A percentile compares a stretch with the other conserved stretches of the same genome.
phyloP scores from a whole-genome alignment of 2,797 vertebrate species.

The Aulostomus chinensis region DNA sequence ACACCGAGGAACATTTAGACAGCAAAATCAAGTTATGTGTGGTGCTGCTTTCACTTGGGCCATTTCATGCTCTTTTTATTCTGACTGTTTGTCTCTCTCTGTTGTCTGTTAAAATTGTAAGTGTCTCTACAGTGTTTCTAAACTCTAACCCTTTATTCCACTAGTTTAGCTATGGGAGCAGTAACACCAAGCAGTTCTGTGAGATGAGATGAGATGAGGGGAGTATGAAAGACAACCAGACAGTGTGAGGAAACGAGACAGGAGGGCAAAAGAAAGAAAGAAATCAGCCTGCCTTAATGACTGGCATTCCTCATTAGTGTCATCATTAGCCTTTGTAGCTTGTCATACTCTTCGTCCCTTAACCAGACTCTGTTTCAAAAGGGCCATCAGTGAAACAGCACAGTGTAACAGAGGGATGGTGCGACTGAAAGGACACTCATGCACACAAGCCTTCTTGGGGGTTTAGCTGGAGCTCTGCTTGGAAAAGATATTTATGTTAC shows the following conservation, averaged over 20 bases:
- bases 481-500: conserved; percentile 24
- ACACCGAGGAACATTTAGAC: conserved; percentile 35
- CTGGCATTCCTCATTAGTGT: conserved; percentile 60
- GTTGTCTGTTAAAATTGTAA: conserved; percentile 16
- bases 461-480: conserved; percentile 13
- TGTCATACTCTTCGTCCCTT: conserved; percentile 16
- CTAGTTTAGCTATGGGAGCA: background rate
- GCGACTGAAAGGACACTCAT: conserved; percentile 11
- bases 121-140: conserved; percentile 16
- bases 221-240: conserved; percentile 1
- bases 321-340: conserved; percentile 54
- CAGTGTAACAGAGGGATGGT: conserved; percentile 2
- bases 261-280: conserved; percentile 6
- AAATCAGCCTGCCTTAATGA: conserved; percentile 46
- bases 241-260: conserved; percentile 1
- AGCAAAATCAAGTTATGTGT: conserved; percentile 8
- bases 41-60: conserved; percentile 24
- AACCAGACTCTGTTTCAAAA: conserved; percentile 23
- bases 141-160: conserved; percentile 11
- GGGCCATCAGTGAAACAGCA: conserved; percentile 1
- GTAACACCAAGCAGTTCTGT: background rate
- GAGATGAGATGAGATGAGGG: background rate
- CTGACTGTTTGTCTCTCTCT: conserved; percentile 11
- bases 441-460: conserved; percentile 1
- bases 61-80: conserved; percentile 21